A percentile compares a stretch with the other conserved stretches of the same genome.
Evolutionary conservation across 2,113 vertebrate species (phyloP).

Genomic region (Saimiri boliviensis): DNA sequence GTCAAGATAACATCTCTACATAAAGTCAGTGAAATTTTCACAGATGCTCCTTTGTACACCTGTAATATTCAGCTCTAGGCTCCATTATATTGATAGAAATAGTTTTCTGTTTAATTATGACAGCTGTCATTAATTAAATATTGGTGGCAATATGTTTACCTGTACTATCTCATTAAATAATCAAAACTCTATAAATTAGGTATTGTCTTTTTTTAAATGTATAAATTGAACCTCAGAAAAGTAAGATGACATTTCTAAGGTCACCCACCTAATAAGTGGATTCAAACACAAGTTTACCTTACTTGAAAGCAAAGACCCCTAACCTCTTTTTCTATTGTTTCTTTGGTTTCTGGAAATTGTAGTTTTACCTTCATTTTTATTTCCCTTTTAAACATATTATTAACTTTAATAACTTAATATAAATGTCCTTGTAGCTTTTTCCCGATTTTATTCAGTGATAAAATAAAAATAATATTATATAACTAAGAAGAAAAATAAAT

Average conservation of each 20-base stretch:
- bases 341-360: neutral
- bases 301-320: neutral
- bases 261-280: neutral
- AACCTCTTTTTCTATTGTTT: neutral
- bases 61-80: neutral
- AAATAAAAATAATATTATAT: constrained; percentile 78
- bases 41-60: neutral
- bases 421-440: constrained; percentile 78
- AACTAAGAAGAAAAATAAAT: constrained; percentile 81
- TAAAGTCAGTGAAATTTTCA: neutral
- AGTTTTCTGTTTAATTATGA: neutral
- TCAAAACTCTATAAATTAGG: neutral
- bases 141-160: neutral
- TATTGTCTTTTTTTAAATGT: neutral
- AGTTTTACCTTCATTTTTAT: constrained; percentile 15
- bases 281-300: neutral
- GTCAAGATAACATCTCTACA: neutral
- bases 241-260: neutral
- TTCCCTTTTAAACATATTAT: constrained; percentile 48
- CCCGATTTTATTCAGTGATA: constrained; percentile 80
- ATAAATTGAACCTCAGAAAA: neutral
- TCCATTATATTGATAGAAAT: neutral
- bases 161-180: neutral
- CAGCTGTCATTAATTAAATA: neutral
- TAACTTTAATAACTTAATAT: constrained; percentile 61